Base-by-base conservation (phyloP, 2,113 vertebrate species). In the Chamaea fasciata region DNA sequence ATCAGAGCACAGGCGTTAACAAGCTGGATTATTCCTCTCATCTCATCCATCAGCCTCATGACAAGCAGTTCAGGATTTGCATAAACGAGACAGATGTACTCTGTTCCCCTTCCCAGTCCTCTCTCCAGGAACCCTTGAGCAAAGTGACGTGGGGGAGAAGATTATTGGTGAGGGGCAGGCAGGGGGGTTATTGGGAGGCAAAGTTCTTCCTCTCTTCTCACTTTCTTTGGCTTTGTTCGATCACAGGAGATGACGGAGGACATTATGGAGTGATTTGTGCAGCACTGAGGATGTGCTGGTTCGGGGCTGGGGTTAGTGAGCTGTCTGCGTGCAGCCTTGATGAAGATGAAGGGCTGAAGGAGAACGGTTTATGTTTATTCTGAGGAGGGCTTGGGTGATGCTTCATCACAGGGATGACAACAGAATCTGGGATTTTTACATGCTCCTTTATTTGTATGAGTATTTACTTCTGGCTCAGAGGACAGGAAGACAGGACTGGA, bases 341-440 rank as follows among this genome's bases (percentile, higher is more conserved):
- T 89, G 88, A 86, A 96, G 93, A 95, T 71, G 92, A 95, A 95
- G 79, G 64, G 69, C 35, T 56, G 60, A 78, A 87, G 68, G 37
- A 89, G 26, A 15, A 44, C 1, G 13, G 73, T 60, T 94, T 86
- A 30, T 78, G 53, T 95, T 92, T 87, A 92, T 94, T 67, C 62
- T 50, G 83, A 87, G 88, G 73, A 83, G 57, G n/a, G 37, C 15
- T 68, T 2, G 3, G 41, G 28, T 50, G 46, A 92, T 73, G 83
- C 37, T 92, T 93, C 68, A 84, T 96, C 83, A 79, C 33, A 52
- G n/a, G 27, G 19, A 35, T 87, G 90, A 95, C 94, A 96, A 68
- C 69, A 78, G 35, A 77, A 76, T 39, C 47, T 74, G 68, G 71
- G 87, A 39, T 78, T 94, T 90, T 86, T 64, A 84, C 64, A 78